A percentile compares a stretch with the other conserved stretches of the same genome.
Evolutionary conservation across 2,797 vertebrate species (phyloP).

Genomic region (Macropodus opercularis): DNA sequence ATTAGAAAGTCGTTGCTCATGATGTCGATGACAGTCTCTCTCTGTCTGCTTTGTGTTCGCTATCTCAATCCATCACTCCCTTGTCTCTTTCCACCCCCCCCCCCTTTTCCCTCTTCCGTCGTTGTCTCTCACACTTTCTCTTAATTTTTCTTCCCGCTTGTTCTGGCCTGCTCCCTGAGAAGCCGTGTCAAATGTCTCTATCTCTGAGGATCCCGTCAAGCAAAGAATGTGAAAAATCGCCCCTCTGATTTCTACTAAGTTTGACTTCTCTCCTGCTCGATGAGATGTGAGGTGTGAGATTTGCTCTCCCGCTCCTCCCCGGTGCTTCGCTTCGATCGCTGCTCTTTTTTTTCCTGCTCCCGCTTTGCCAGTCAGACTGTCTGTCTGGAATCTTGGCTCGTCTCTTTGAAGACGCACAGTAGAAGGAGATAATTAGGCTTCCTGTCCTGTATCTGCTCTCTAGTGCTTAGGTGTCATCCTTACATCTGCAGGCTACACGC

Average conservation of each 20-base stretch:
- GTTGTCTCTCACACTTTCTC: constrained; percentile 40
- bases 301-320: constrained; percentile 25
- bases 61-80: constrained; percentile 67
- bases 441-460: constrained; percentile 77
- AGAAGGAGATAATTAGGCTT: constrained; percentile 80
- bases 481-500: constrained; percentile 53
- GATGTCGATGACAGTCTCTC: constrained; percentile 66
- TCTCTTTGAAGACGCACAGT: constrained; percentile 76
- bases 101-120: not conserved
- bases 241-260: constrained; percentile 46
- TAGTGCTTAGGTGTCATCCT: constrained; percentile 71
- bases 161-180: constrained; percentile 31
- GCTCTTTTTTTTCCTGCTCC: not conserved
- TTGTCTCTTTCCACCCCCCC: constrained; percentile 16
- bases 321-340: constrained; percentile 30
- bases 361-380: constrained; percentile 53
- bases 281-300: constrained; percentile 49
- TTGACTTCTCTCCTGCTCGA: constrained; percentile 43
- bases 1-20: constrained; percentile 71
- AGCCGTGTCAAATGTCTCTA: constrained; percentile 48
- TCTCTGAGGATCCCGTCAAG: constrained; percentile 53
- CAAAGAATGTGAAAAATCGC: constrained; percentile 48
- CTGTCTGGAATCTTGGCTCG: constrained; percentile 60
- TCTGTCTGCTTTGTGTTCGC: constrained; percentile 54
- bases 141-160: constrained; percentile 42